A percentile compares a stretch with the other conserved stretches of the same genome.
Evolutionary conservation across 2,797 vertebrate species (phyloP).

Genomic region (Gastrophryne carolinensis): DNA sequence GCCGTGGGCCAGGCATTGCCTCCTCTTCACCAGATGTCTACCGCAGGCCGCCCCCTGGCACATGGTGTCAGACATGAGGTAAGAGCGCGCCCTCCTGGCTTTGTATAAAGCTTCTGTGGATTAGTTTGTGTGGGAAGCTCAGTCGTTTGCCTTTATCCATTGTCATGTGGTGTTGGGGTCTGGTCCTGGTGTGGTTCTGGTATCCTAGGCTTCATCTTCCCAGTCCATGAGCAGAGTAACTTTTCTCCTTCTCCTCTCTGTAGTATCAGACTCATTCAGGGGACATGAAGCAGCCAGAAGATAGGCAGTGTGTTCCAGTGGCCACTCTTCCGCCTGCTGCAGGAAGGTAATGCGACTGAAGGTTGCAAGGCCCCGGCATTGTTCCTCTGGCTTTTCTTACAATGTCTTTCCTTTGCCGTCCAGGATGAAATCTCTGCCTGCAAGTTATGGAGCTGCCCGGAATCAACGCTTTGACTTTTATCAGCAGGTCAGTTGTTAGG

Average conservation of each 20-base stretch:
- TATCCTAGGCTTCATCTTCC: no score
- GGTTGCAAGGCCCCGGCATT: no score
- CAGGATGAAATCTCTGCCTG: constrained; percentile 61
- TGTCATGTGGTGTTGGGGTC: no score
- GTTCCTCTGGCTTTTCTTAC: background rate
- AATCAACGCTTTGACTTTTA: constrained; percentile 63
- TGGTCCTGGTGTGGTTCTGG: no score
- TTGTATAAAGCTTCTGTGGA: no score
- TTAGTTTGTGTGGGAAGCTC: no score
- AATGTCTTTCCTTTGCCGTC: constrained; percentile 28
- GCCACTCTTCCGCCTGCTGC: constrained; percentile 53
- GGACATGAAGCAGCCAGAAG: constrained; percentile 64
- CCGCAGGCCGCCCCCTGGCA: background rate
- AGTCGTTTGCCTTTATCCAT: no score
- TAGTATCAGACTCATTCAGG: constrained; percentile 55
- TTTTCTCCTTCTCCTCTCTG: background rate
- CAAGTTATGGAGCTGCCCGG: constrained; percentile 59
- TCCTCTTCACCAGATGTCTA: constrained; percentile 52
- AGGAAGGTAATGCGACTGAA: constrained; percentile 28
- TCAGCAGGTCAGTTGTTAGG: constrained; percentile 64
- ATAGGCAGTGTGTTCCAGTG: constrained; percentile 61
- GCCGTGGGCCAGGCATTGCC: constrained; percentile 61
- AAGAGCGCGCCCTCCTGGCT: no score
- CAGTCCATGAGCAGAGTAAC: no score
- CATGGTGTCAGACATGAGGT: background rate